phyloP scores from a whole-genome alignment of 2,113 vertebrate genomes.

The Pagrus major region DNA sequence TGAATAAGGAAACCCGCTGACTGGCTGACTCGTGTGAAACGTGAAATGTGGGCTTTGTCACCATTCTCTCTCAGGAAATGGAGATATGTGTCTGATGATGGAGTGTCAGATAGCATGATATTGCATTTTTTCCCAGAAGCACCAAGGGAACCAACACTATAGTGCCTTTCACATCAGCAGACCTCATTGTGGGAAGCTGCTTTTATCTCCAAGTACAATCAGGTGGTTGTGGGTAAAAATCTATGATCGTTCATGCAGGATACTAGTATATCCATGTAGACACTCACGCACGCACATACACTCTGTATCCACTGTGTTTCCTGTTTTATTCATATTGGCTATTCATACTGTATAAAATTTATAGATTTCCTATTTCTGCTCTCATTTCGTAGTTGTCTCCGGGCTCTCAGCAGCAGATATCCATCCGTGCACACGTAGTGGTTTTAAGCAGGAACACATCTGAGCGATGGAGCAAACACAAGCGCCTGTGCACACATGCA shows the following conservation, averaged over 20 bases:
- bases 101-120: conserved; percentile 82
- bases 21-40: conserved; percentile 67
- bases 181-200: conserved; percentile 64
- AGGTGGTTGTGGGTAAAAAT: conserved; percentile 58
- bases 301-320: conserved; percentile 33
- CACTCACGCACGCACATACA: conserved; percentile 13
- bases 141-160: conserved; percentile 52
- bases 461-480: conserved; percentile 48
- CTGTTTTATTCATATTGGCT: conserved; percentile 51
- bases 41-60: conserved; percentile 69
- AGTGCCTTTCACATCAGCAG: conserved; percentile 56
- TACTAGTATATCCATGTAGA: conserved; percentile 33
- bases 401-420: conserved; percentile 66
- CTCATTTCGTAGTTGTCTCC: conserved; percentile 69
- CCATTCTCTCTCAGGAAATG: conserved; percentile 76
- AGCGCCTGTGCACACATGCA: conserved; percentile 21
- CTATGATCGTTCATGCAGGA: conserved; percentile 63
- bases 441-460: conserved; percentile 55
- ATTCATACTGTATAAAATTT: conserved; percentile 62
- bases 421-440: conserved; percentile 44
- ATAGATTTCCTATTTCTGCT: conserved; percentile 70
- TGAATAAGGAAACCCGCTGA: conserved; percentile 63
- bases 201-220: conserved; percentile 74
- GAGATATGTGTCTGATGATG: conserved; percentile 78
- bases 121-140: conserved; percentile 73